These are phyloP conservation scores for Neocrepidodera transversa DNA, from an alignment of 2,888 invertebrate species.

Conservation along the genomic window DNA sequence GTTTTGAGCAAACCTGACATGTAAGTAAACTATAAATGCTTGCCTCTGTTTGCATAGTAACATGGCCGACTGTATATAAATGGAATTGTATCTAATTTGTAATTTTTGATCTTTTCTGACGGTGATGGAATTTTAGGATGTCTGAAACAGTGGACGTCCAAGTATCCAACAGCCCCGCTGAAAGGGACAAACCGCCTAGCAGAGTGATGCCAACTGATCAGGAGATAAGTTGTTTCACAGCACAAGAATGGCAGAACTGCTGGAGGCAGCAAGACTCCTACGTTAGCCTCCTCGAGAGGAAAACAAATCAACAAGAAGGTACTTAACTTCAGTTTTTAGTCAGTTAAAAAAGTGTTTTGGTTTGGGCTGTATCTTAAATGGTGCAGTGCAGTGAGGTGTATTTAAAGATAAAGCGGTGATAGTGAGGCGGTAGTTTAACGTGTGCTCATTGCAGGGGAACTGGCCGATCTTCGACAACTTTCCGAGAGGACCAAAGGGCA, in stretches of 20 bases:
- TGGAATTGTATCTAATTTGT: constrained; percentile 19
- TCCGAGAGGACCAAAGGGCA: constrained; percentile 83
- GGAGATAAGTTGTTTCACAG: constrained; percentile 69
- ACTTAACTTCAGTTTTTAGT: constrained; percentile 61
- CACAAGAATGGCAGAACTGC: constrained; percentile 71
- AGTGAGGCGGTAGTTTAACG: constrained; percentile 44
- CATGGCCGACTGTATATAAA: constrained; percentile 26
- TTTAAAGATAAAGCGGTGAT: constrained; percentile 35
- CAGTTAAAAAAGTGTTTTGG: constrained; percentile 40
- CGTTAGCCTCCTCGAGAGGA: constrained; percentile 77
- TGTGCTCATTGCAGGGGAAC: constrained; percentile 68
- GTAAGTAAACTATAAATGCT: constrained; percentile 27
- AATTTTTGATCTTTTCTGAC: constrained; percentile 31
- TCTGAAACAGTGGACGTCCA: constrained; percentile 51
- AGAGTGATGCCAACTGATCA: constrained; percentile 70
- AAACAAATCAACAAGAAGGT: constrained; percentile 81
- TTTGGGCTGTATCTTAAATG: constrained; percentile 44
- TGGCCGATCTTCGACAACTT: constrained; percentile 75
- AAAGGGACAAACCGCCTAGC: constrained; percentile 60
- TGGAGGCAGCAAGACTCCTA: constrained; percentile 81
- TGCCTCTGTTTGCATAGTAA: constrained; percentile 25
- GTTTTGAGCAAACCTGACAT: constrained; percentile 28
- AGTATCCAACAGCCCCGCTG: constrained; percentile 63
- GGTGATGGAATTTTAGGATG: constrained; percentile 49
- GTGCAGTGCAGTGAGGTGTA: constrained; percentile 50